Conservation (phyloP, 37 sponge, comb jelly and placozoan genomes). For the Dysidea cf. avara region DNA sequence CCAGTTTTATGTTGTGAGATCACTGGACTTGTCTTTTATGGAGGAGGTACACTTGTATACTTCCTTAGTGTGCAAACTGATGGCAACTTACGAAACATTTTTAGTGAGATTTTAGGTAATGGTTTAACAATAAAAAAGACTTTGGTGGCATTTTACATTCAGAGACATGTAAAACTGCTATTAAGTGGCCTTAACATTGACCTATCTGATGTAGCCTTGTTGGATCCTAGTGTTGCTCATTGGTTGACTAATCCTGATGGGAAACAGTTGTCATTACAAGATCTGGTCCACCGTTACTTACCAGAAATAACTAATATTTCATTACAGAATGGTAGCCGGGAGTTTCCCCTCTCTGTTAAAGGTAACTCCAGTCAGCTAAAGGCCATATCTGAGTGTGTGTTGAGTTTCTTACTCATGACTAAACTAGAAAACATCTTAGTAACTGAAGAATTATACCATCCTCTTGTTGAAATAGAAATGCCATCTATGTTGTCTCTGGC, state of each 20-base stretch:
- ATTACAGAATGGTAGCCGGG: slow-evolving; percentile 25
- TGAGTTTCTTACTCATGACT: slow-evolving; percentile 62
- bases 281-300: slow-evolving; percentile 73
- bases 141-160: slow-evolving; percentile 67
- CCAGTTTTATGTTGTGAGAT: slow-evolving; percentile 1
- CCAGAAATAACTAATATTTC: slow-evolving; percentile 59
- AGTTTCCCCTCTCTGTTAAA: slow-evolving; percentile 47
- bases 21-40: slow-evolving; percentile 78
- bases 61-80: slow-evolving; percentile 44
- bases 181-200: too few relatives aligned
- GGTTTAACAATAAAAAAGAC: neutral
- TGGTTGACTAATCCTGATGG: slow-evolving; percentile 93
- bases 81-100: neutral
- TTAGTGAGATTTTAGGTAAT: neutral
- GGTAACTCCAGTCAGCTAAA: slow-evolving; percentile 46
- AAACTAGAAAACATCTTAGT: slow-evolving; percentile 57
- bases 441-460: slow-evolving; percentile 52
- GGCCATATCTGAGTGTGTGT: slow-evolving; percentile 63
- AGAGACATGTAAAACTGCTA: slow-evolving; percentile 71
- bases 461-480: slow-evolving; percentile 81
- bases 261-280: slow-evolving; percentile 64
- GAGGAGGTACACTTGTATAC: slow-evolving; percentile 83
- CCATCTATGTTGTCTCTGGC: slow-evolving; percentile 69
- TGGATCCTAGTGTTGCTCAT: slow-evolving; percentile 79
- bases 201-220: slow-evolving; percentile 11